Evolutionary conservation across 2,797 vertebrate genomes (phyloP), one percentile per base, ranked within the genome.

Genomic region (Premnoplex brunnescens): DNA sequence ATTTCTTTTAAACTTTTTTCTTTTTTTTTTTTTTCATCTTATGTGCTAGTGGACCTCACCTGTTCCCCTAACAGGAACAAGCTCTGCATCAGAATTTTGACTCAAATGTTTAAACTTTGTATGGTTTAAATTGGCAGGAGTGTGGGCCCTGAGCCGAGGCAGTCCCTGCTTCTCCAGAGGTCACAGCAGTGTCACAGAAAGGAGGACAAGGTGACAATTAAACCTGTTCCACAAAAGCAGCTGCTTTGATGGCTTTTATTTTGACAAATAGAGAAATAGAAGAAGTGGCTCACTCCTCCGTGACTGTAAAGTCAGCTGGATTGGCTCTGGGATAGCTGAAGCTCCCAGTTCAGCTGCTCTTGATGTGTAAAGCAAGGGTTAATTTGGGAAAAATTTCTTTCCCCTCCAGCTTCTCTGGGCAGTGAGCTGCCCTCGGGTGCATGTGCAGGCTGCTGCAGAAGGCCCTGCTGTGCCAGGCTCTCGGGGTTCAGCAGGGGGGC

Each of bases 281-380:
- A 56, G 43, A 28, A 49, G 11, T 32, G 63, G 28, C 60, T 87
- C 39, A 12, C 12, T 81, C 23, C 46, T 68, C 0, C 4, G n/a
- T 27, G 28, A 24, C 3, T 64, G 19, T 21, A 84, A 75, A 44
- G 22, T 32, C 22, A 58, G 39, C 58, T 62, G 60, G 26, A 55
- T 78, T 44, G 51, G 46, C 52, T 90, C 44, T 23, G n/a, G 20
- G 14, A 2, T 32, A 17, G 24, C 1, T 62, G n/a, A 54, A 78
- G 46, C 18, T 86, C n/a, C 27, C 73, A 41, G 15, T 59, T 93
- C 28, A 34, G 34, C 39, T 73, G 60, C 55, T 69, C 32, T 74
- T 71, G 23, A 10, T 49, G 55, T 34, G 55, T 34, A 58, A 80
- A 80, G 20, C 13, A 92, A 80, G 56, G 37, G 82, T 92, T 89